A percentile compares a stretch with the other conserved stretches of the same genome.
These are phyloP conservation scores for Plagodis pulveraria DNA, from an alignment of 2,888 invertebrate genomes.

Conservation along the genomic window DNA sequence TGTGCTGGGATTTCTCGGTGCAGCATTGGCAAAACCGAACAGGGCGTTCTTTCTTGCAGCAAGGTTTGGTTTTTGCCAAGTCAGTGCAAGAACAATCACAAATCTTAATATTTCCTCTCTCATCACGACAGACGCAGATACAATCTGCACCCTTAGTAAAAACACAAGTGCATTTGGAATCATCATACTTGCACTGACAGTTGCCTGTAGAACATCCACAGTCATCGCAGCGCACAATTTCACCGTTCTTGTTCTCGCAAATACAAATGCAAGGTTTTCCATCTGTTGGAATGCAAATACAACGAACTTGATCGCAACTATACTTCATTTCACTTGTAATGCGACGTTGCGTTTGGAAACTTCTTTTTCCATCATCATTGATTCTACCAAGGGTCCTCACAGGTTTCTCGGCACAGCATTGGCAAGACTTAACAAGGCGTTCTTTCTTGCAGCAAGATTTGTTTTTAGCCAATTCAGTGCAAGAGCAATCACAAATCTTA, in stretches of 20 bases:
- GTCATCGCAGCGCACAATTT: slow-evolving; percentile 35
- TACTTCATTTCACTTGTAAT: slow-evolving; percentile 21
- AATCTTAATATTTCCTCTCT: slow-evolving; percentile 21
- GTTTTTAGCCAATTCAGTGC: neutral
- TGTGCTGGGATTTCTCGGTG: neutral
- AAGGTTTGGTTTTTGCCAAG: slow-evolving; percentile 14
- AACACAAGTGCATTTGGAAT: slow-evolving; percentile 39
- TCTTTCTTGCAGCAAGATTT: slow-evolving; percentile 32
- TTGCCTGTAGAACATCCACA: slow-evolving; percentile 36
- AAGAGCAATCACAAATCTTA: slow-evolving; percentile 24
- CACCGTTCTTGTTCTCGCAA: slow-evolving; percentile 41
- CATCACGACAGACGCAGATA: slow-evolving; percentile 32
- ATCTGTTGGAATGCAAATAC: slow-evolving; percentile 44
- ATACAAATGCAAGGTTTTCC: slow-evolving; percentile 50
- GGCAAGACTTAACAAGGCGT: neutral
- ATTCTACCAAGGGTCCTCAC: too few species aligned
- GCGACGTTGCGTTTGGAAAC: too few species aligned
- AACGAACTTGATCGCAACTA: slow-evolving; percentile 38
- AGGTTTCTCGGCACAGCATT: neutral
- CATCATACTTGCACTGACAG: slow-evolving; percentile 35
- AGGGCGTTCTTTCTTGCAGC: slow-evolving; percentile 33
- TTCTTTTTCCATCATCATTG: too few species aligned
- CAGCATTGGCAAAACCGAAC: slow-evolving; percentile 1
- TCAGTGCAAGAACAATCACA: slow-evolving; percentile 22
- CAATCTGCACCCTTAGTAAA: slow-evolving; percentile 33